A percentile compares a stretch with the other conserved stretches of the same genome.
phyloP scores from a whole-genome alignment of 2,113 vertebrate species.

The Speoplatyrhinus poulsoni region DNA sequence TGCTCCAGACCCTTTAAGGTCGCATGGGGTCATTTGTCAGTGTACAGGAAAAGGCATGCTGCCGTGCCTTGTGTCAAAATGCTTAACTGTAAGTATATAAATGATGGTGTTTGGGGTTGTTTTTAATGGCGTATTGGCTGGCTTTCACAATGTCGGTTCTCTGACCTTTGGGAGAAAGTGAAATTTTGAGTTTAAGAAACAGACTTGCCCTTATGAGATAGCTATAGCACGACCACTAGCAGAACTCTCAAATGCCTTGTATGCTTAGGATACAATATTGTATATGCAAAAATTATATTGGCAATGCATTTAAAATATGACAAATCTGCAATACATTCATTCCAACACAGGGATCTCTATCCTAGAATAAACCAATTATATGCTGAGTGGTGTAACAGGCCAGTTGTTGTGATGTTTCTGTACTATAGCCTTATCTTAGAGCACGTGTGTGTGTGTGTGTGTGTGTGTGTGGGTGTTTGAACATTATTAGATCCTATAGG shows the following conservation, averaged over 20 bases:
- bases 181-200: slow-evolving; percentile 27
- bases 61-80: slow-evolving; percentile 19
- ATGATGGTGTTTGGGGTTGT: slow-evolving; percentile 4
- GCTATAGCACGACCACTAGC: neutral
- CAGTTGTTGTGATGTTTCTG: slow-evolving; percentile 56
- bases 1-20: slow-evolving; percentile 16
- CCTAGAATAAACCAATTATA: slow-evolving; percentile 63
- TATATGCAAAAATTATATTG: slow-evolving; percentile 28
- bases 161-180: slow-evolving; percentile 31
- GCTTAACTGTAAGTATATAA: slow-evolving; percentile 10
- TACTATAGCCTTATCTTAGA: slow-evolving; percentile 40
- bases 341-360: slow-evolving; percentile 46
- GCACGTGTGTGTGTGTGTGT: slow-evolving; percentile 38
- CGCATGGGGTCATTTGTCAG: slow-evolving; percentile 20
- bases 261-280: no score
- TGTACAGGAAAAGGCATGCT: neutral
- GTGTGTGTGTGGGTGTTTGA: slow-evolving; percentile 39
- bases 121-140: slow-evolving; percentile 25
- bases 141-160: slow-evolving; percentile 22
- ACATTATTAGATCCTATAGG: slow-evolving; percentile 21
- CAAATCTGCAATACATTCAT: slow-evolving; percentile 51
- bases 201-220: slow-evolving; percentile 15
- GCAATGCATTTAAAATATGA: slow-evolving; percentile 7
- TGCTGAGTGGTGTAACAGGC: slow-evolving; percentile 54
- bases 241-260: no score